phyloP scores from a whole-genome alignment of 1,140 invertebrate genomes.

The Rhynchophorus ferrugineus region DNA sequence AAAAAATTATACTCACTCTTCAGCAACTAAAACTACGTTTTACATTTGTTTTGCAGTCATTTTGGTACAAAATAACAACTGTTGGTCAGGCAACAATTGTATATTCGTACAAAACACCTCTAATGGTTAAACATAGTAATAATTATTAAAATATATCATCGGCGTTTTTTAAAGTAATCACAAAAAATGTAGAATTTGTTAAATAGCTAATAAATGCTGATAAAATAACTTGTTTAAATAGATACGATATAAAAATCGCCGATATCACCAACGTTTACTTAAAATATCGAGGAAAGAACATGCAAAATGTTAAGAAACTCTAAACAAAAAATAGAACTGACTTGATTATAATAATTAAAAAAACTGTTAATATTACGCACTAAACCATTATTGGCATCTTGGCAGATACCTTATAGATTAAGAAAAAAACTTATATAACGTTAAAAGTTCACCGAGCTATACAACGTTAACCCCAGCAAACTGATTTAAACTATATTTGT shows the following conservation, averaged over 20 bases:
- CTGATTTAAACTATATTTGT: slow-evolving; percentile 12
- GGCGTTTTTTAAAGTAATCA: too few relatives aligned
- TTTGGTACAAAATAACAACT: not conserved
- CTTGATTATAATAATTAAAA: slow-evolving; percentile 14
- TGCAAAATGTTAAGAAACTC: slow-evolving; percentile 9
- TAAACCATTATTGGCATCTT: slow-evolving; percentile 19
- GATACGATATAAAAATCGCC: too few relatives aligned
- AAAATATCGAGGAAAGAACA: slow-evolving; percentile 12
- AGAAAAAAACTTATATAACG: slow-evolving; percentile 19
- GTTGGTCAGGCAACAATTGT: not conserved
- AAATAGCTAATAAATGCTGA: too few relatives aligned
- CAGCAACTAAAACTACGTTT: not conserved
- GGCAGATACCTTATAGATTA: slow-evolving; percentile 21
- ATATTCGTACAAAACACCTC: not conserved
- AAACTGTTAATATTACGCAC: slow-evolving; percentile 15
- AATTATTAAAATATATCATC: not conserved
- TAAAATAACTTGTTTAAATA: too few relatives aligned
- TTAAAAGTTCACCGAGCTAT: slow-evolving; percentile 3
- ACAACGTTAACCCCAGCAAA: slow-evolving; percentile 11
- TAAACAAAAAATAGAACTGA: slow-evolving; percentile 8
- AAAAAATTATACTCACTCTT: not conserved
- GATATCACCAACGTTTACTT: slow-evolving; percentile 1
- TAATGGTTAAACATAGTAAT: not conserved
- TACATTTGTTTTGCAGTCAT: not conserved
- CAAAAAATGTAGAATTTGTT: too few relatives aligned